Conservation (phyloP, 1,140 invertebrate species). For the Contarinia nasturtii region DNA sequence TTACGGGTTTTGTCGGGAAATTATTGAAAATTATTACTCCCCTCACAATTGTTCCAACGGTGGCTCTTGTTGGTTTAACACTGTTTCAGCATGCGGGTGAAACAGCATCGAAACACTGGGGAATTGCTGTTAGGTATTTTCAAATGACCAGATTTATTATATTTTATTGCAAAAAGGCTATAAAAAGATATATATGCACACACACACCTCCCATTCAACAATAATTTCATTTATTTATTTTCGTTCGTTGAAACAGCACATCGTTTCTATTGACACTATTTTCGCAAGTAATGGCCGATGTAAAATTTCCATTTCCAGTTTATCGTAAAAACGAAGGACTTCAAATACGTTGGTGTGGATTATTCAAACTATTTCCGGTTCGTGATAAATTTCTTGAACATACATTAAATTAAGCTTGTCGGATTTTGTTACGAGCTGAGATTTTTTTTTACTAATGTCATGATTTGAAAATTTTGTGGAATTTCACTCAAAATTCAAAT, state of each 20-base stretch:
- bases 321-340: slow-evolving; percentile 39
- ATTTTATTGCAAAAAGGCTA: neutral
- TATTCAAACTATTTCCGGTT: slow-evolving; percentile 71
- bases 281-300: slow-evolving; percentile 56
- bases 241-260: slow-evolving; percentile 42
- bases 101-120: slow-evolving; percentile 61
- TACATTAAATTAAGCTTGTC: too few relatives aligned
- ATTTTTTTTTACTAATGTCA: too few relatives aligned
- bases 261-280: slow-evolving; percentile 62
- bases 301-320: slow-evolving; percentile 39
- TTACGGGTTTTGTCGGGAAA: slow-evolving; percentile 48
- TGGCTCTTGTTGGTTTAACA: slow-evolving; percentile 57
- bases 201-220: neutral
- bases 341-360: slow-evolving; percentile 38
- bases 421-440: too few relatives aligned
- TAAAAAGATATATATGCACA: slow-evolving; percentile 1
- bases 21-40: slow-evolving; percentile 57
- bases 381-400: slow-evolving; percentile 16
- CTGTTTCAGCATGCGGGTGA: slow-evolving; percentile 57
- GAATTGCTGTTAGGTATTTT: slow-evolving; percentile 50
- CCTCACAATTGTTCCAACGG: slow-evolving; percentile 60
- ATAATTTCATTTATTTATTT: slow-evolving; percentile 6
- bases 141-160: slow-evolving; percentile 1
- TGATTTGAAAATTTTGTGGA: too few relatives aligned
- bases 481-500: too few relatives aligned